Conservation (phyloP, 2,888 invertebrate genomes). For the Patella depressa region DNA sequence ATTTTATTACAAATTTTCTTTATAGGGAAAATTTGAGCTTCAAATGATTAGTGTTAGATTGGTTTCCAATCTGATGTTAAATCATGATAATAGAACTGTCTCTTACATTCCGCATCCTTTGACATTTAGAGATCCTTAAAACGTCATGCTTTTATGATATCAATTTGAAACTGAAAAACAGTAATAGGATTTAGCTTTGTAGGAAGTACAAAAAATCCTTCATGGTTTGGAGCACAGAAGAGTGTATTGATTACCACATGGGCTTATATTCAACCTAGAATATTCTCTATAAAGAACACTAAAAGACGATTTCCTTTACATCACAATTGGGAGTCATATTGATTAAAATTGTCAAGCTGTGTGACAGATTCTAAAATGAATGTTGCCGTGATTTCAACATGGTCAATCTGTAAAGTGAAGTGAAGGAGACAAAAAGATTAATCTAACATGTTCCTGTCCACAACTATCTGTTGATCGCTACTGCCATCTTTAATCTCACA, state of each 20-base stretch:
- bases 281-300: neutral
- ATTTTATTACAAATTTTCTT: too few relatives aligned
- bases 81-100: neutral
- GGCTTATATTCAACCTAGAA: neutral
- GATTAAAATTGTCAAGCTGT: slow-evolving; percentile 8
- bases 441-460: too few relatives aligned
- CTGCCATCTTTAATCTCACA: too few relatives aligned
- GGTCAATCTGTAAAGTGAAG: neutral
- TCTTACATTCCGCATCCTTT: neutral
- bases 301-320: slow-evolving; percentile 5
- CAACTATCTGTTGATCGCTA: too few relatives aligned
- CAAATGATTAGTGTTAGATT: too few relatives aligned
- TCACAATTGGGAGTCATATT: neutral
- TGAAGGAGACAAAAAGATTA: neutral
- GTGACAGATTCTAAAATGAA: slow-evolving; percentile 4
- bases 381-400: neutral
- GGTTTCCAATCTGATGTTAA: too few relatives aligned
- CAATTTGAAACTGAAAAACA: neutral
- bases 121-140: neutral
- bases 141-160: slow-evolving; percentile 2
- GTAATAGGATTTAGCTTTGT: neutral
- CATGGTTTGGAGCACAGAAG: neutral
- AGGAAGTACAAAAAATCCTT: neutral
- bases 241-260: neutral
- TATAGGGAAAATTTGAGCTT: too few relatives aligned